Evolutionary conservation across 1,140 invertebrate genomes (phyloP).

Genomic region (Pachypsylla venusta): DNA sequence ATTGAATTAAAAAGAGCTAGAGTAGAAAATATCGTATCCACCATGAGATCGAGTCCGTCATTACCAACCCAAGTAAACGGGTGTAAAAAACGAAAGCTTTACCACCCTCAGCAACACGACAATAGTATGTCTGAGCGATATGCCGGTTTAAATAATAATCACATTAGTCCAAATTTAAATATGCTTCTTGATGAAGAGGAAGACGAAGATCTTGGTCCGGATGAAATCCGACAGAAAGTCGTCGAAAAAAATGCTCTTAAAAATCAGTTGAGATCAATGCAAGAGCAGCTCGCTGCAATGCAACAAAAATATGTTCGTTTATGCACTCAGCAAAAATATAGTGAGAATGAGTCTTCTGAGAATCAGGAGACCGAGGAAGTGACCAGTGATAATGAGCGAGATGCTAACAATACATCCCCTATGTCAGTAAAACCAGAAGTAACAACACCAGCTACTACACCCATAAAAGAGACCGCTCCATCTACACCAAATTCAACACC

Average conservation of each 20-base stretch:
- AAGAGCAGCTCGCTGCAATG: slow-evolving; percentile 77
- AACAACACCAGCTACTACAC: slow-evolving; percentile 40
- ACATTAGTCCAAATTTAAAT: slow-evolving; percentile 30
- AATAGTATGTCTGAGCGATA: slow-evolving; percentile 50
- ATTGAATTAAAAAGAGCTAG: slow-evolving; percentile 72
- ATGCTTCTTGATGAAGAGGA: slow-evolving; percentile 42
- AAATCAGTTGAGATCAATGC: slow-evolving; percentile 67
- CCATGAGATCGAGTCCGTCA: slow-evolving; percentile 71
- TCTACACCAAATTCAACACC: slow-evolving; percentile 31
- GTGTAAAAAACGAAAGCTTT: slow-evolving; percentile 92
- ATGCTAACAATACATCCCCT: slow-evolving; percentile 31
- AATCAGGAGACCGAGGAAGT: slow-evolving; percentile 57
- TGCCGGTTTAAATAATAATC: slow-evolving; percentile 32
- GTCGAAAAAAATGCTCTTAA: slow-evolving; percentile 71
- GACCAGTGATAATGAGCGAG: slow-evolving; percentile 47
- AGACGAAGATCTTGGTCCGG: slow-evolving; percentile 55
- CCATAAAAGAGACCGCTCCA: slow-evolving; percentile 38
- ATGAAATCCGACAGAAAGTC: slow-evolving; percentile 57
- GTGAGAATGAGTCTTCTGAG: slow-evolving; percentile 52
- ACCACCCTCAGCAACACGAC: slow-evolving; percentile 88
- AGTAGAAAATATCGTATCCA: slow-evolving; percentile 86
- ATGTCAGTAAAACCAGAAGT: slow-evolving; percentile 32
- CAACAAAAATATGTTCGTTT: slow-evolving; percentile 78
- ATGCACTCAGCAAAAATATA: slow-evolving; percentile 64
- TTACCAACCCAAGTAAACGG: slow-evolving; percentile 61